Percentiles rank a stretch among this genome's conserved stretches.
Evolutionary conservation across 2,888 invertebrate species (phyloP).

Genomic region (Sericinus montela): DNA sequence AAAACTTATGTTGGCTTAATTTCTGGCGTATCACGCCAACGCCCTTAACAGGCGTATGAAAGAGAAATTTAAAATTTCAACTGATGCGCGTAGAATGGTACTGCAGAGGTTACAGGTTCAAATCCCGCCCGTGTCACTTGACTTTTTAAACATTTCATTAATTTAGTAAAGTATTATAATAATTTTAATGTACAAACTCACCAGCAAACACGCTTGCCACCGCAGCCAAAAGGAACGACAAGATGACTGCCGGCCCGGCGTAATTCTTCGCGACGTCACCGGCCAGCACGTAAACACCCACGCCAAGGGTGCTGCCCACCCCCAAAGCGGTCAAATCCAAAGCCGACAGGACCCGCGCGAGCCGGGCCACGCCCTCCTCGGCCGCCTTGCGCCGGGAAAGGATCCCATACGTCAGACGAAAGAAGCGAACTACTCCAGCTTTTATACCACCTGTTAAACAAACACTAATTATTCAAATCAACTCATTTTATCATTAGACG

Average conservation of each 20-base stretch:
- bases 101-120: too few species aligned
- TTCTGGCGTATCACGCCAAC: too few species aligned
- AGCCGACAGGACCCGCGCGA: slow-evolving; percentile 87
- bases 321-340: slow-evolving; percentile 91
- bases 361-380: slow-evolving; percentile 65
- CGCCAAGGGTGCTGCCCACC: slow-evolving; percentile 90
- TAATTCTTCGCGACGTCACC: slow-evolving; percentile 89
- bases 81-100: too few species aligned
- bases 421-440: slow-evolving; percentile 54
- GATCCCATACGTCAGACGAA: slow-evolving; percentile 52
- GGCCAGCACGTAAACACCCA: slow-evolving; percentile 94
- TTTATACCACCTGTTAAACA: slow-evolving; percentile 54
- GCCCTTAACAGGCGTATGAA: too few species aligned
- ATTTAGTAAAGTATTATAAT: too few species aligned
- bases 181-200: slow-evolving; percentile 60
- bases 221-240: slow-evolving; percentile 94
- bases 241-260: slow-evolving; percentile 91
- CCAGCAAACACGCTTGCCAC: slow-evolving; percentile 94
- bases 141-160: too few species aligned
- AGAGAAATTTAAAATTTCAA: too few species aligned
- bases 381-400: slow-evolving; percentile 68
- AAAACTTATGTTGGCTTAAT: too few species aligned
- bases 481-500: too few species aligned
- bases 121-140: too few species aligned
- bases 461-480: too few species aligned